Conservation (phyloP, 2,888 invertebrate genomes). For the Cerastis rubricosa region DNA sequence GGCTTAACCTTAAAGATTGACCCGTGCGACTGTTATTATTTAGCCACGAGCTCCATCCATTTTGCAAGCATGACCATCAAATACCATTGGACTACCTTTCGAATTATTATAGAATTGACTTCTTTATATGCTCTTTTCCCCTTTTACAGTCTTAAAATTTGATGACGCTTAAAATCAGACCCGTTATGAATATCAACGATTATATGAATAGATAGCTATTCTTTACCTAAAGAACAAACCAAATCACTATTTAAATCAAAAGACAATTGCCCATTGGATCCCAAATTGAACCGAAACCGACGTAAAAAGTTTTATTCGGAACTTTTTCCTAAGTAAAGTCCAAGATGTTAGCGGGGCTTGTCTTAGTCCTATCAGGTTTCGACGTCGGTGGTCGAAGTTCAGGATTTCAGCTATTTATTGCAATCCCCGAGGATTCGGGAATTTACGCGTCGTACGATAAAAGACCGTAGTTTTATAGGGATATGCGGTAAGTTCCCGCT, state of each 20-base stretch:
- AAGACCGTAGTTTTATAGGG: slow-evolving; percentile 74
- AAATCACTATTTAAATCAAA: slow-evolving; percentile 54
- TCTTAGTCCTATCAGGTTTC: slow-evolving; percentile 84
- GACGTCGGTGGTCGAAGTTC: slow-evolving; percentile 85
- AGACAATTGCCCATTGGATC: slow-evolving; percentile 47
- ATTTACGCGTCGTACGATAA: slow-evolving; percentile 87
- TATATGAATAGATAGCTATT: slow-evolving; percentile 27
- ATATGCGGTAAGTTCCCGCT: slow-evolving; percentile 66
- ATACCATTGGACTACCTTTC: not conserved
- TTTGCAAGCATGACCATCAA: not conserved
- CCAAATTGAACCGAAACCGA: slow-evolving; percentile 33
- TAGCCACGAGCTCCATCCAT: too few species aligned
- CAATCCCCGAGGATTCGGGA: slow-evolving; percentile 84
- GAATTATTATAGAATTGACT: not conserved
- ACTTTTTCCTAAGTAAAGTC: slow-evolving; percentile 56
- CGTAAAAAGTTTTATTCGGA: slow-evolving; percentile 57
- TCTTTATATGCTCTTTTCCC: not conserved
- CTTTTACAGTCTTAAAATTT: slow-evolving; percentile 39
- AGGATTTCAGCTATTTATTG: slow-evolving; percentile 89
- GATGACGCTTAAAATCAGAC: slow-evolving; percentile 40
- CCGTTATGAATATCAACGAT: slow-evolving; percentile 28
- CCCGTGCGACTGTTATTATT: too few species aligned
- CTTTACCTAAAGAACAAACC: slow-evolving; percentile 5
- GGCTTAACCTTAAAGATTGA: too few species aligned
- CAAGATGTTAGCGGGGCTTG: slow-evolving; percentile 54